phyloP scores from a whole-genome alignment of 2,888 invertebrate genomes.

The Linnaemya tessellans region DNA sequence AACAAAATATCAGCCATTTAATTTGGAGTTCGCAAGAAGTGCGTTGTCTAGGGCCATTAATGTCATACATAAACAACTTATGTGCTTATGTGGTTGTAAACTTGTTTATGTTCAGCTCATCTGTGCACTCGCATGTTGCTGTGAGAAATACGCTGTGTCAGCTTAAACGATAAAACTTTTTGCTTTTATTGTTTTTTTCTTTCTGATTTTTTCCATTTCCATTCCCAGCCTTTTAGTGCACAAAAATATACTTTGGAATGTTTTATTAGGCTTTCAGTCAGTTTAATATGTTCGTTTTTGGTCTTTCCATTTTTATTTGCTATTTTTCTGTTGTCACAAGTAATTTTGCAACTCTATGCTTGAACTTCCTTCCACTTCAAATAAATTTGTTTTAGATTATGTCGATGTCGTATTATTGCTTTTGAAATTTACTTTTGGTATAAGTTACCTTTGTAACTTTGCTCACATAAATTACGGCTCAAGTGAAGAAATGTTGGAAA shows the following conservation, averaged over 20 bases:
- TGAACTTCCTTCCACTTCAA: conserved; percentile 65
- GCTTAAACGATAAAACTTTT: conserved; percentile 8
- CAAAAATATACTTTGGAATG: conserved; percentile 28
- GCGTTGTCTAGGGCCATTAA: conserved; percentile 56
- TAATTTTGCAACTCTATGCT: conserved; percentile 47
- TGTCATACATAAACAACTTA: conserved; percentile 50
- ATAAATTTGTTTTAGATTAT: conserved; percentile 68
- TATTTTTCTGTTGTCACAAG: conserved; percentile 29
- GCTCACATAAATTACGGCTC: conserved; percentile 47
- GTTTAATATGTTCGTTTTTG: conserved; percentile 18
- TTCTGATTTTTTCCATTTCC: not conserved
- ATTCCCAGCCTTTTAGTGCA: not conserved
- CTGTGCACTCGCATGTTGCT: not conserved
- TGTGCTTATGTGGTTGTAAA: conserved; percentile 37
- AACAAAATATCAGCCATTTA: conserved; percentile 1
- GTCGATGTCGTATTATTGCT: conserved; percentile 67
- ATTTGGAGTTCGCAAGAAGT: not conserved
- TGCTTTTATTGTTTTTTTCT: conserved; percentile 18
- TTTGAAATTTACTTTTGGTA: conserved; percentile 54
- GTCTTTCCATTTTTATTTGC: not conserved
- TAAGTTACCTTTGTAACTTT: conserved; percentile 64
- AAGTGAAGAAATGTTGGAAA: not conserved
- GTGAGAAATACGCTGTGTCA: conserved; percentile 36
- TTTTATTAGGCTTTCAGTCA: conserved; percentile 16
- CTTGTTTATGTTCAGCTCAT: conserved; percentile 58